A percentile compares a stretch with the other conserved stretches of the same genome.
These are phyloP conservation scores for Balanococcus diminutus DNA, from an alignment of 2,888 invertebrate genomes.

Conservation along the genomic window DNA sequence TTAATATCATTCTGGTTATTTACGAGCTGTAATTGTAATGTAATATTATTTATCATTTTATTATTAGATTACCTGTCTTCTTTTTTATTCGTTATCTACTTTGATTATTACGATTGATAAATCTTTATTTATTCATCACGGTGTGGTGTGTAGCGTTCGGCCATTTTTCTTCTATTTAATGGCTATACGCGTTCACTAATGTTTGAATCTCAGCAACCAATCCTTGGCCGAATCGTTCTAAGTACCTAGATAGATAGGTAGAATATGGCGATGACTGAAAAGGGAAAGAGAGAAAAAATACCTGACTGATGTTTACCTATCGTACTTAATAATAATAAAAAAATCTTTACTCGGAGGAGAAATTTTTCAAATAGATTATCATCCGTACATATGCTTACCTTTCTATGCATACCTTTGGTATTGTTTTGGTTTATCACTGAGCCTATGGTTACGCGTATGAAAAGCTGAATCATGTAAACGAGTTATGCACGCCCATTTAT, in stretches of 20 bases:
- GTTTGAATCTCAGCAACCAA: background rate
- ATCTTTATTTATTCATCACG: conserved; percentile 51
- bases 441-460: background rate
- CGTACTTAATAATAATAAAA: background rate
- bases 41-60: conserved; percentile 55
- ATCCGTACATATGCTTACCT: background rate
- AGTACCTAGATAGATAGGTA: background rate
- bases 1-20: conserved; percentile 54
- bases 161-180: conserved; percentile 47
- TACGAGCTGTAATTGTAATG: conserved; percentile 52
- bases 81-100: conserved; percentile 48
- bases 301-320: background rate
- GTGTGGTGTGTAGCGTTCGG: background rate
- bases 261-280: background rate
- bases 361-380: background rate
- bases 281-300: background rate
- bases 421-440: too few species aligned
- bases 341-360: background rate
- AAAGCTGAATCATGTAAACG: conserved; percentile 38
- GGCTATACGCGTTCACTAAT: background rate
- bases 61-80: conserved; percentile 54
- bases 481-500: conserved; percentile 41
- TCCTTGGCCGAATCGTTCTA: background rate
- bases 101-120: conserved; percentile 54
- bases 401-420: background rate